Percentiles rank a stretch among this genome's conserved stretches.
phyloP scores from a whole-genome alignment of 2,113 vertebrate species.

The Rhodinocichla rosea region DNA sequence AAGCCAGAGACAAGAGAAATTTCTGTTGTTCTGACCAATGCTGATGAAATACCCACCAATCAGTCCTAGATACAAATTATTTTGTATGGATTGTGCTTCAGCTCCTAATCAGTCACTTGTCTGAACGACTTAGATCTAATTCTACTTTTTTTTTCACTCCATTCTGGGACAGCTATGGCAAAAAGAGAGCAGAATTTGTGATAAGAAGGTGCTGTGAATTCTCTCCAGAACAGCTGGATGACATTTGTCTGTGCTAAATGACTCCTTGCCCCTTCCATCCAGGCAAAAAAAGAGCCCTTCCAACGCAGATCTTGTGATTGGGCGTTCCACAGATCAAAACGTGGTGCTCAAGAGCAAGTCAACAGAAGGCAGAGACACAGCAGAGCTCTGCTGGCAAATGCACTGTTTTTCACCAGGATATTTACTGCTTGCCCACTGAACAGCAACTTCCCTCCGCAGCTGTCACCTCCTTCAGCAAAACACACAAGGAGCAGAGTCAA shows the following conservation, averaged over 20 bases:
- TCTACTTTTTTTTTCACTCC: not conserved
- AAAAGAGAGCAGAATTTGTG: constrained; percentile 30
- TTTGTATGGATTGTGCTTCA: not conserved
- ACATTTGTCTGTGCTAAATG: not conserved
- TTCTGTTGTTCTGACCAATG: not conserved
- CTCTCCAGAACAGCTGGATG: constrained; percentile 6
- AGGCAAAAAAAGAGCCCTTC: not conserved
- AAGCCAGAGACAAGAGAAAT: not conserved
- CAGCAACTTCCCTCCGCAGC: not conserved
- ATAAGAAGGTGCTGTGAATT: constrained; percentile 35
- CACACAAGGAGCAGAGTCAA: not conserved
- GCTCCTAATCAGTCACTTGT: not conserved
- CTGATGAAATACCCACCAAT: not conserved
- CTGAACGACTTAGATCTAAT: not conserved
- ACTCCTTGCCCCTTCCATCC: not conserved
- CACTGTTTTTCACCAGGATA: not conserved
- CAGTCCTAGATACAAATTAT: not conserved
- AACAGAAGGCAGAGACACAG: not conserved
- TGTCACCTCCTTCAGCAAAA: not conserved
- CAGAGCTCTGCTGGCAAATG: not conserved
- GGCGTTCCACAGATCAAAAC: not conserved
- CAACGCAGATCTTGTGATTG: not conserved
- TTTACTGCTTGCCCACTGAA: not conserved
- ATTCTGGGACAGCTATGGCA: not conserved
- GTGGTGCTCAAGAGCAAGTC: not conserved